These are phyloP conservation scores for Thecocarcelia acutangulata DNA, from an alignment of 2,888 invertebrate species.

Conservation along the genomic window DNA sequence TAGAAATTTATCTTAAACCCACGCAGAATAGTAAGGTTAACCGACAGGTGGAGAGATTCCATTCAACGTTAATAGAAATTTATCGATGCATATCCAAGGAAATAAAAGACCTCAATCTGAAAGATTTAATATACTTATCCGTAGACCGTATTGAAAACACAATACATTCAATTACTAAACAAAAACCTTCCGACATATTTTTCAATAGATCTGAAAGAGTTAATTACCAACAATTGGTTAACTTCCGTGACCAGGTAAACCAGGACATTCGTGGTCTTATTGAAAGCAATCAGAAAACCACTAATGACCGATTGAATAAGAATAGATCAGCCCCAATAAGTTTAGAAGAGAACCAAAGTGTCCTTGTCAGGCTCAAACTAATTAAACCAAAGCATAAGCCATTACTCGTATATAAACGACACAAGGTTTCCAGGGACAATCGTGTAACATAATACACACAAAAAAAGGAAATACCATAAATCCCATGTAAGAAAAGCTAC, in stretches of 20 bases:
- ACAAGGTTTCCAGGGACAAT: not conserved
- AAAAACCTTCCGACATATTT: not conserved
- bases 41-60: too few relatives aligned
- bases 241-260: constrained; percentile 1
- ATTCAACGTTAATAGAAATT: not conserved
- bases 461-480: not conserved
- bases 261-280: not conserved
- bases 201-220: not conserved
- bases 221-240: constrained; percentile 2
- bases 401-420: not conserved
- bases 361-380: not conserved
- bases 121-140: too few relatives aligned
- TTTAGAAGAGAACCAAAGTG: not conserved
- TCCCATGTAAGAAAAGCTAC: not conserved
- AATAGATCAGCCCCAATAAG: not conserved
- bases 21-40: too few relatives aligned
- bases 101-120: too few relatives aligned
- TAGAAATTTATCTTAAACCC: too few relatives aligned
- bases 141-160: too few relatives aligned
- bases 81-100: not conserved
- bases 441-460: not conserved
- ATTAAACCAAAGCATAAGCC: not conserved
- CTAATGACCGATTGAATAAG: constrained; percentile 3
- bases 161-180: too few relatives aligned
- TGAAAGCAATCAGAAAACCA: constrained; percentile 3